phyloP scores from a whole-genome alignment of 2,797 vertebrate genomes.

The Melanotaenia parkinsoni region DNA sequence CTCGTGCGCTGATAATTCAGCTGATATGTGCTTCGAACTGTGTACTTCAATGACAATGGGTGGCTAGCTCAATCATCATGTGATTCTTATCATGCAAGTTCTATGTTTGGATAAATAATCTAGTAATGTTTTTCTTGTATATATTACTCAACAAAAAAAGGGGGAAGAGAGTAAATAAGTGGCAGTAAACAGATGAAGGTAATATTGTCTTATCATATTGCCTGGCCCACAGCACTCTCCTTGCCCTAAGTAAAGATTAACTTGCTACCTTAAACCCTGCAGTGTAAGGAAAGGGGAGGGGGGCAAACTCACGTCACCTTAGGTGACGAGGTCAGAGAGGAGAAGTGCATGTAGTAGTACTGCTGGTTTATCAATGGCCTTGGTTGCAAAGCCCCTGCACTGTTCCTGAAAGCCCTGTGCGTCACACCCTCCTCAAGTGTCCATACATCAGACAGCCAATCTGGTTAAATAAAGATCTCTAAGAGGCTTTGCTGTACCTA shows the following conservation, averaged over 20 bases:
- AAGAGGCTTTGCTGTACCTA: conserved; percentile 88
- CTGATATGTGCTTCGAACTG: neutral
- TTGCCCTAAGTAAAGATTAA: conserved; percentile 66
- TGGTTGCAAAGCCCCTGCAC: conserved; percentile 43
- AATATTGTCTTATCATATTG: conserved; percentile 48
- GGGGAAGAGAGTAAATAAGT: conserved; percentile 15
- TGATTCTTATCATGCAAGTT: neutral
- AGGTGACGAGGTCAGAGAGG: conserved; percentile 32
- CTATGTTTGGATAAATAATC: conserved; percentile 2
- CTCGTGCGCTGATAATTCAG: neutral
- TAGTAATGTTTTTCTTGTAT: neutral
- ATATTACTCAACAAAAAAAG: conserved; percentile 9
- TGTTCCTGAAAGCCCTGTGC: conserved; percentile 64
- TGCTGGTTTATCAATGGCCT: conserved; percentile 59
- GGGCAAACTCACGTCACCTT: conserved; percentile 69
- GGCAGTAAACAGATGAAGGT: conserved; percentile 26
- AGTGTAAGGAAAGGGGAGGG: conserved; percentile 53
- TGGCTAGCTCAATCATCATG: neutral
- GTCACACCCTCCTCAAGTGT: conserved; percentile 72
- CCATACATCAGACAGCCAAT: conserved; percentile 82
- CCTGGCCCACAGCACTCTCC: conserved; percentile 59
- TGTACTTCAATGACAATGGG: neutral
- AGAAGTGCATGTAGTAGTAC: conserved; percentile 3
- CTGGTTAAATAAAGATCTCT: conserved; percentile 85
- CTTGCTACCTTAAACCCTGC: conserved; percentile 70